Percentiles rank a stretch among this genome's conserved stretches.
Conservation (phyloP, 2,797 vertebrate species). For the Poeciliopsis turneri region DNA sequence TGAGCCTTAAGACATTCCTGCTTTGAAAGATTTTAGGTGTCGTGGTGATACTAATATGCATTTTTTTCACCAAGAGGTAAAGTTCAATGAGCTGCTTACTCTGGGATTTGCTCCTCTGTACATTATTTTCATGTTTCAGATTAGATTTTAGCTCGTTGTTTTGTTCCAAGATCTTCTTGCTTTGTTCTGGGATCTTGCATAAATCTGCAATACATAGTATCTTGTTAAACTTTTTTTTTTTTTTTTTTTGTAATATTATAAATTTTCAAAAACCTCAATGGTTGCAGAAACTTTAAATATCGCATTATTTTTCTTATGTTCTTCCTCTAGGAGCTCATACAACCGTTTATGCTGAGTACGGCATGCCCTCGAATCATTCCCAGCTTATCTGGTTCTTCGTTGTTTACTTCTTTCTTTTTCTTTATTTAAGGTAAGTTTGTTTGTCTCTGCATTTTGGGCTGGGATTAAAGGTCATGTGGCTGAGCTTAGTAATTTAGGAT, state of each 20-base stretch:
- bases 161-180: neutral
- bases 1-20: neutral
- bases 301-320: conserved; percentile 4
- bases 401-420: conserved; percentile 98
- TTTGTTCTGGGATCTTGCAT: neutral
- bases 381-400: conserved; percentile 99
- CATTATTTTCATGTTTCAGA: neutral
- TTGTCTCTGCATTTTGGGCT: neutral
- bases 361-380: conserved; percentile 97
- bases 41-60: neutral
- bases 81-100: neutral
- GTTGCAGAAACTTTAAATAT: neutral
- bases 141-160: neutral
- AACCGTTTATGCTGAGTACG: conserved; percentile 90
- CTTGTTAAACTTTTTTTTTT: neutral
- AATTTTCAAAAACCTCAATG: neutral
- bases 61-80: neutral
- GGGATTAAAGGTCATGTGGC: neutral
- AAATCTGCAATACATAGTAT: neutral
- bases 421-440: conserved; percentile 95
- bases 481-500: neutral
- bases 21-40: neutral
- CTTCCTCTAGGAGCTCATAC: conserved; percentile 84
- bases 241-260: neutral
- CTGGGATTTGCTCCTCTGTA: neutral